A percentile compares a stretch with the other conserved stretches of the same genome.
These are phyloP conservation scores for Rhopalosiphum padi DNA, from an alignment of 1,140 invertebrate genomes.

Conservation along the genomic window DNA sequence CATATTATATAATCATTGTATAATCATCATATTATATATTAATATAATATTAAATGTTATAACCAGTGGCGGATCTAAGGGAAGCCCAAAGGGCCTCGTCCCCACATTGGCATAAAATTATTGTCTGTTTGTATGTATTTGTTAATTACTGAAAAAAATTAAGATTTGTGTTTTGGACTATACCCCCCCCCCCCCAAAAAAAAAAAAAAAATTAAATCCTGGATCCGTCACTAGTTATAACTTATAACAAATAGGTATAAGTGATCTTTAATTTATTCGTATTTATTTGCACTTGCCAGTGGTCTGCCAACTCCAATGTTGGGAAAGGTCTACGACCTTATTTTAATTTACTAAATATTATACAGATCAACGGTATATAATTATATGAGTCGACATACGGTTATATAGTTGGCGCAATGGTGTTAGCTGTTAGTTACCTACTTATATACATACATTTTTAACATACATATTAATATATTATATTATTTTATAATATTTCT, in stretches of 20 bases:
- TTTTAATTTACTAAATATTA: not conserved
- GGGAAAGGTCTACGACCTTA: not conserved
- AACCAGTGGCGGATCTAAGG: no score
- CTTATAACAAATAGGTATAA: not conserved
- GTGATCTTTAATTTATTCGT: not conserved
- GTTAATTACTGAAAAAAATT: no score
- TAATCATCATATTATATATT: no score
- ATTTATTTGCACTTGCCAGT: not conserved
- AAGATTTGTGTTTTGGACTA: no score
- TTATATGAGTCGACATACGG: not conserved
- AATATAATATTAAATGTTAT: no score
- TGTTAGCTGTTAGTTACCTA: not conserved
- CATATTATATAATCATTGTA: no score
- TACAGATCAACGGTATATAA: not conserved
- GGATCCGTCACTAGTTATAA: not conserved
- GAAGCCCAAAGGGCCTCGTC: no score
- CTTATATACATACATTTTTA: not conserved
- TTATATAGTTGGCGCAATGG: not conserved
- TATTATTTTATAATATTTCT: not conserved
- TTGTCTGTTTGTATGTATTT: no score
- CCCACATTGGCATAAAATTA: no score
- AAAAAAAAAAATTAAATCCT: no score
- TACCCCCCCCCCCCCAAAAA: fast-evolving
- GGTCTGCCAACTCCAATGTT: not conserved
- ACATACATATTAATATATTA: not conserved